Conservation (phyloP, 2,888 invertebrate species). For the Serripes groenlandicus region DNA sequence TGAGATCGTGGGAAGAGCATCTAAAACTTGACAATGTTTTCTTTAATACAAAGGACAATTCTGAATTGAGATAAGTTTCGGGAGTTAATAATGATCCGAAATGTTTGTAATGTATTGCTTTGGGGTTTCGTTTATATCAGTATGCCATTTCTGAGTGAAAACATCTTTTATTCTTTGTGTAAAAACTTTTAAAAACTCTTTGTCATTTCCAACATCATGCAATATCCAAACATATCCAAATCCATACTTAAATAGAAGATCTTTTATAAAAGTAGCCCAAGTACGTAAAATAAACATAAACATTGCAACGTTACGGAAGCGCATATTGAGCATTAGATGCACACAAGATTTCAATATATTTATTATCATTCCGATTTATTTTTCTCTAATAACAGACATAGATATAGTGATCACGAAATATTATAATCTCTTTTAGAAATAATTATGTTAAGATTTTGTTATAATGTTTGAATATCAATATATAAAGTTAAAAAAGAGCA, state of each 20-base stretch:
- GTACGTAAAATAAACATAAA: no score
- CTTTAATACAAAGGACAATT: conserved; percentile 1
- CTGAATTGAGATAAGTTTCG: conserved; percentile 27
- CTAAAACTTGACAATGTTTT: conserved; percentile 29
- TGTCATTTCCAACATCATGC: conserved; percentile 26
- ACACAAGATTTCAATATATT: no score
- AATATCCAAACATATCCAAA: conserved; percentile 30
- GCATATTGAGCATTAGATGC: no score
- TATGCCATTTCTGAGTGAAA: conserved; percentile 1
- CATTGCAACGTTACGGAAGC: no score
- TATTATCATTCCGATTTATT: no score
- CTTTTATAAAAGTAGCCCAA: conserved; percentile 26
- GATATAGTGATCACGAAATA: no score
- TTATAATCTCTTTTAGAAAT: no score
- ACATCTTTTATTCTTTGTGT: conserved; percentile 23
- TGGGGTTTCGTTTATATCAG: conserved; percentile 3
- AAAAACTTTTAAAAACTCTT: conserved; percentile 1
- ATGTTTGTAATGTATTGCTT: conserved; percentile 26
- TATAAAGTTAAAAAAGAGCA: no score
- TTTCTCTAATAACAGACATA: no score
- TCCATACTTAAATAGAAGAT: conserved; percentile 20
- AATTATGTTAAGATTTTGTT: no score
- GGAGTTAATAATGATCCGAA: conserved; percentile 20
- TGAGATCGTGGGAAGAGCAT: conserved; percentile 28
- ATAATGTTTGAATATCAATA: no score